Percentiles rank a stretch among this genome's conserved stretches.
These are phyloP conservation scores for Monochamus saltuarius DNA, from an alignment of 1,140 invertebrate genomes.

Conservation along the genomic window DNA sequence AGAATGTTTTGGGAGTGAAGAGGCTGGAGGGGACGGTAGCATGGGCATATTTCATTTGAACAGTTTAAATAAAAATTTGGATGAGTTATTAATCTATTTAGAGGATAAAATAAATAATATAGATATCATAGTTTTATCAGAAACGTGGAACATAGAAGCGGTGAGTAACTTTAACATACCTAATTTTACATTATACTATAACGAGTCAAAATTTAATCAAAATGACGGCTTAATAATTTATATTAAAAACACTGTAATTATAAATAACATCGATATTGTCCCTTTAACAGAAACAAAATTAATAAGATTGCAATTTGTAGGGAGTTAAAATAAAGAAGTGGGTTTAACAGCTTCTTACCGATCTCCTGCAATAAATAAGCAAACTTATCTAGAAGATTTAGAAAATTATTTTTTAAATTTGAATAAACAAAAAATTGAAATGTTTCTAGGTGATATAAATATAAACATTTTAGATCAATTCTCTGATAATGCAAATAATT, in stretches of 20 bases:
- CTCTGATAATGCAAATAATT: neutral
- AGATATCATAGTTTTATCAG: conserved; percentile 2
- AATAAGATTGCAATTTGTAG: neutral
- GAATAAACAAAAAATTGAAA: too few species aligned
- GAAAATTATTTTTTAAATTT: neutral
- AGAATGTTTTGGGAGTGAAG: neutral
- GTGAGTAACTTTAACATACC: conserved; percentile 1
- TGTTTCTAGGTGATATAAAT: conserved; percentile 2
- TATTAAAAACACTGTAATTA: conserved; percentile 2
- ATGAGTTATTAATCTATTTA: conserved; percentile 7
- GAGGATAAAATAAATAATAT: neutral
- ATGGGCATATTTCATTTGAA: conserved; percentile 2
- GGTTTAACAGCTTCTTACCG: too few species aligned
- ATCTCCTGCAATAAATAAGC: neutral
- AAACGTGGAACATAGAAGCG: conserved; percentile 3
- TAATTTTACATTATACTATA: conserved; percentile 1
- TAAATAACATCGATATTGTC: neutral
- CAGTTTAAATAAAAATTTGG: conserved; percentile 2
- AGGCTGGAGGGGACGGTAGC: neutral
- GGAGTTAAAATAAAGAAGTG: neutral
- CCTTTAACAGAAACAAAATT: conserved; percentile 10
- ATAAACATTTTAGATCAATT: neutral
- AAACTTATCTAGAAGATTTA: conserved; percentile 1
- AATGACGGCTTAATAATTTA: conserved; percentile 5
- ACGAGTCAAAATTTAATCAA: conserved; percentile 8